phyloP scores from a whole-genome alignment of 2,888 invertebrate species.

The Pheosia gnoma region DNA sequence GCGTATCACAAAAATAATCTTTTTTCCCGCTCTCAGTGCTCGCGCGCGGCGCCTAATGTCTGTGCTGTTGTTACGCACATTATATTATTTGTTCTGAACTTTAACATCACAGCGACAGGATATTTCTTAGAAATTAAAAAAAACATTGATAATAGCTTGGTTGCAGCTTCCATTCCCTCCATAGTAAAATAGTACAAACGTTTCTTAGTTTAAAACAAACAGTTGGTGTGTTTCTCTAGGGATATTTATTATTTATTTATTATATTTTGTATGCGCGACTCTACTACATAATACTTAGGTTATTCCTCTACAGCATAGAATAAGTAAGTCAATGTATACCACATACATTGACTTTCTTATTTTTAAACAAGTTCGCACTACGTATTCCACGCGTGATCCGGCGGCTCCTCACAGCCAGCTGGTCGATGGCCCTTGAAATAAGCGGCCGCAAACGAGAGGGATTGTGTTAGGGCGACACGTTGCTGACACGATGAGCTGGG shows the following conservation, averaged over 20 bases:
- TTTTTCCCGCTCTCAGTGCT: background rate
- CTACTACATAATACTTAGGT: too few relatives aligned
- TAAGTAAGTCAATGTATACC: too few relatives aligned
- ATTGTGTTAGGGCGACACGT: background rate
- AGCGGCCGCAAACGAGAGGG: slow-evolving; percentile 3
- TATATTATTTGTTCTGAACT: background rate
- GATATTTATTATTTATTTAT: too few relatives aligned
- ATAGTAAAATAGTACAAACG: too few relatives aligned
- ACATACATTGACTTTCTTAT: background rate
- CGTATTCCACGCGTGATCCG: background rate
- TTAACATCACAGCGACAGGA: too few relatives aligned
- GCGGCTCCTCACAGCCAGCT: background rate
- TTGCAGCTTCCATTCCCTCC: too few relatives aligned
- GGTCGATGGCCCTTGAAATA: background rate
- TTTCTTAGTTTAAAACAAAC: too few relatives aligned
- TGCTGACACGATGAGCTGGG: background rate
- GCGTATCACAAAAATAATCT: background rate
- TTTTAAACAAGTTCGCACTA: background rate
- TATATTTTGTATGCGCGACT: too few relatives aligned
- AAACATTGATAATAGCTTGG: too few relatives aligned
- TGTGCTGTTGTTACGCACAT: background rate
- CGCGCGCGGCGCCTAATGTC: background rate
- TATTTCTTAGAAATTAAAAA: too few relatives aligned
- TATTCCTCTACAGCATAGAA: too few relatives aligned
- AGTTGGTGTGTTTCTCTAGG: too few relatives aligned